A percentile compares a stretch with the other conserved stretches of the same genome.
Evolutionary conservation across 2,888 invertebrate species (phyloP).

Genomic region (Dysmachus trigonus): DNA sequence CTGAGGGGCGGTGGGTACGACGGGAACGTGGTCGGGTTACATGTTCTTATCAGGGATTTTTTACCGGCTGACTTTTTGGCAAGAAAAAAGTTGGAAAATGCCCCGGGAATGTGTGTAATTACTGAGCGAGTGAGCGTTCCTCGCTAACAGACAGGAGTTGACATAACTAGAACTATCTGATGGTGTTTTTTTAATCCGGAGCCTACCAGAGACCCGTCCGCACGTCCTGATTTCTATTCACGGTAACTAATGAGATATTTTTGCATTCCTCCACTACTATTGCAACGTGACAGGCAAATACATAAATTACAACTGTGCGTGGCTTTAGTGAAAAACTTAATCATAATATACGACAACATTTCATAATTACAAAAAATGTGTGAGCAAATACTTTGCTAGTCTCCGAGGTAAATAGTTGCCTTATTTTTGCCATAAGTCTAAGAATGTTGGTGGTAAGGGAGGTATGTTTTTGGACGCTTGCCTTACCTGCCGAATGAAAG

Average conservation of each 20-base stretch:
- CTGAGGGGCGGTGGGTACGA: background rate
- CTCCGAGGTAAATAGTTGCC: background rate
- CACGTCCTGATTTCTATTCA: slow-evolving; percentile 8
- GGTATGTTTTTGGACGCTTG: background rate
- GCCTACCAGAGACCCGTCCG: background rate
- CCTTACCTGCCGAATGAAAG: background rate
- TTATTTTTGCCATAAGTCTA: background rate
- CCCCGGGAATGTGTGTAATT: background rate
- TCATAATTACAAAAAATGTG: background rate
- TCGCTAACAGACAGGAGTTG: background rate
- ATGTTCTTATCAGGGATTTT: background rate
- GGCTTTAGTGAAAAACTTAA: background rate
- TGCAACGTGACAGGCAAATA: background rate
- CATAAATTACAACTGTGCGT: background rate
- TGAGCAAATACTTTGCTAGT: background rate
- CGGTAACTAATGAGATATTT: slow-evolving; percentile 3
- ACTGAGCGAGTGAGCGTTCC: background rate
- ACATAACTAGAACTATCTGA: background rate
- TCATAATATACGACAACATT: background rate
- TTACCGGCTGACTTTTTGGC: background rate
- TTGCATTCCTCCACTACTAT: background rate
- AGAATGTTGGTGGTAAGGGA: background rate
- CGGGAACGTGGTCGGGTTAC: background rate
- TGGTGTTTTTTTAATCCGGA: background rate
- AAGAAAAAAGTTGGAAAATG: background rate